A percentile compares a stretch with the other conserved stretches of the same genome.
phyloP scores from a whole-genome alignment of 37 sponge, comb jelly and placozoan species.

The Agelas oroides region DNA sequence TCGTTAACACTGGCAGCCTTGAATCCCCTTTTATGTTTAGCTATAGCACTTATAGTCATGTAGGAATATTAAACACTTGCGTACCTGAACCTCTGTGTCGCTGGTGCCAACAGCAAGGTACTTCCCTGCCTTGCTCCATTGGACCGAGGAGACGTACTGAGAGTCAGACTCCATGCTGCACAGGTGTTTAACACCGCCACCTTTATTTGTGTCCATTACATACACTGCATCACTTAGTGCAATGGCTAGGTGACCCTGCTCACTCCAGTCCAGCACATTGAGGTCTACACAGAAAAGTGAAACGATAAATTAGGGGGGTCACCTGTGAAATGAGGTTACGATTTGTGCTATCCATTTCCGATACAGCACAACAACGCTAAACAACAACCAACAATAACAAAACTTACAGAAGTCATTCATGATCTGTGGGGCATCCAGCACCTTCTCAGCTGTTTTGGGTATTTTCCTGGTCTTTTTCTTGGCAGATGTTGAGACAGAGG shows the following conservation, averaged over 20 bases:
- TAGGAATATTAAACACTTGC: neutral
- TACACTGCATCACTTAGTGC: conserved; percentile 83
- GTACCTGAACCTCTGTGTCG: conserved; percentile 79
- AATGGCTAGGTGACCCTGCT: conserved; percentile 68
- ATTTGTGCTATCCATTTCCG: too few species aligned
- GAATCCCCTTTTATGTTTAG: too few species aligned
- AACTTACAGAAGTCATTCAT: conserved; percentile 88
- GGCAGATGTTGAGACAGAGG: neutral
- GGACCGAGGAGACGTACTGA: conserved; percentile 55
- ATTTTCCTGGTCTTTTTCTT: conserved; percentile 38
- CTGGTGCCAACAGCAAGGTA: conserved; percentile 84
- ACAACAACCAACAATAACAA: neutral
- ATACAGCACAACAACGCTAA: neutral
- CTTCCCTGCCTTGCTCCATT: conserved; percentile 70
- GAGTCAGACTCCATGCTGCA: conserved; percentile 16
- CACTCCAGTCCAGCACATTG: conserved; percentile 94
- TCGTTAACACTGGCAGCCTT: too few species aligned
- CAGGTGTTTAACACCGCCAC: conserved; percentile 49
- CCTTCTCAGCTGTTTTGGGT: conserved; percentile 81
- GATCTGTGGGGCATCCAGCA: conserved; percentile 89
- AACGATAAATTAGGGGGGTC: too few species aligned
- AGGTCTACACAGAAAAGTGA: conserved; percentile 63
- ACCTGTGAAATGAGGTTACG: too few species aligned
- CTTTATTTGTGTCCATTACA: conserved; percentile 76
- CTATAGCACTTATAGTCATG: too few species aligned